Evolutionary conservation across 2,888 invertebrate genomes (phyloP), one percentile per base, ranked within the genome.

Genomic region (Perizoma affinitatum): DNA sequence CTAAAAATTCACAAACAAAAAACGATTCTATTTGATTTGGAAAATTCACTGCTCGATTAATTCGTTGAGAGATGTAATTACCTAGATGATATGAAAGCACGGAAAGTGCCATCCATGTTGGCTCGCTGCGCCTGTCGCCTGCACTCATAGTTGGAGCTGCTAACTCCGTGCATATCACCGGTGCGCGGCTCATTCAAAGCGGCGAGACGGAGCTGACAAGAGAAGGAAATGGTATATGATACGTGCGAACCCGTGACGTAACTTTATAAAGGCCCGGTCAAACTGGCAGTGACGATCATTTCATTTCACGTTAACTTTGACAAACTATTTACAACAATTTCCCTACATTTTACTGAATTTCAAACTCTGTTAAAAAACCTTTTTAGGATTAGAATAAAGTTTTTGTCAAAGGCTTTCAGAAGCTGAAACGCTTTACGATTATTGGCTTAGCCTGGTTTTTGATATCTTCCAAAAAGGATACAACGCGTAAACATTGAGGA

Each of bases 91-190:
- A 98, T 94, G 91, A 99, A 98, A 40, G 98, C 98, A 73, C 97
- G 94, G 93, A 98, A 98, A 58, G 97, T 98, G 63, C 97, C 97
- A 71, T 95, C 93, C 66, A 98, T 94, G 48, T 98, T 97, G 10
- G 97, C 97, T 70, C 96, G 93, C 66, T 96, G 94, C 0, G 98
- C 96, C 90, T 99, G 97, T 63, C 97, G 95, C 86, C 98, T 97
- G 84, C 99, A 99, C 69, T 96, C 95, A 78, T 97, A 98, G 91
- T 99, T 99, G 22, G 97, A 97, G 46, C 98, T 98, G 63, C 97
- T 94, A 41, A 98, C 96, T 0, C 99, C 99, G 75, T 97, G 96
- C 93, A 98, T 95, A 81, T 98, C 96, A 5, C 99, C 99, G 5
- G 95, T 95, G 79, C 96, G 96, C 0, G 99, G 98, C 80, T 97